Evolutionary conservation across 2,797 vertebrate species (phyloP), one percentile per base, ranked within the genome.

Genomic region (Mus caroli): DNA sequence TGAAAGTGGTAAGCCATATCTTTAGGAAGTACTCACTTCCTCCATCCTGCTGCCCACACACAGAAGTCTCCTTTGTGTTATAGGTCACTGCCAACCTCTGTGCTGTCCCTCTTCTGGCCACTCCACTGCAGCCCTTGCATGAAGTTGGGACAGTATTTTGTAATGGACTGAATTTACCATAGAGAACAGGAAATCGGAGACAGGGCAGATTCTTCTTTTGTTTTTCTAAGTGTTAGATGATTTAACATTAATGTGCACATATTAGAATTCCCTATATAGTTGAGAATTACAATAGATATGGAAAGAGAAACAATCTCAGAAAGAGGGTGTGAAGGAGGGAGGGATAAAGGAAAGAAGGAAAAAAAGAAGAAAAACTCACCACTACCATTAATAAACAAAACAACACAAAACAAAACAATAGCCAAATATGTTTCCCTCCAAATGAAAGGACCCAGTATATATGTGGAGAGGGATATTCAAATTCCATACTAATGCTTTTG

Each of bases 271-370:
- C 14, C 31, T 78, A 11, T 28, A 56, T 77, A 60, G 24, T 71
- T 92, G 34, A 95, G 58, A 96, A 88, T 92, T 82, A 92, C 10
- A 90, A 20, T 88, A n/a, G 31, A 92, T 1, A 76, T 84, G 26
- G 37, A 26, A 83, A 95, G 46, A 46, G 75, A 85, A 95, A 85
- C 71, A 76, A 84, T 88, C 58, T 92, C 60, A 76, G n/a, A 37
- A 37, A 71, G 69, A 37, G 34, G 24, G 6, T 6, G 12, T 0
- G 12, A 40, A 14, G 11, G 24, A 46, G 6, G 40, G 69, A 37
- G 3, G 17, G 8, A 28, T 28, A 15, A 73, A 22, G 1, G 12
- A 46, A 46, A 5, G 40, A 76, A 28, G 40, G 2, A 76, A 76
- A 37, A 11, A 73, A 22, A 9, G 37, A 73, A 43, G 43, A 43